These are phyloP conservation scores for Sebastes nivosus DNA, from an alignment of 2,797 vertebrate species.

Conservation along the genomic window DNA sequence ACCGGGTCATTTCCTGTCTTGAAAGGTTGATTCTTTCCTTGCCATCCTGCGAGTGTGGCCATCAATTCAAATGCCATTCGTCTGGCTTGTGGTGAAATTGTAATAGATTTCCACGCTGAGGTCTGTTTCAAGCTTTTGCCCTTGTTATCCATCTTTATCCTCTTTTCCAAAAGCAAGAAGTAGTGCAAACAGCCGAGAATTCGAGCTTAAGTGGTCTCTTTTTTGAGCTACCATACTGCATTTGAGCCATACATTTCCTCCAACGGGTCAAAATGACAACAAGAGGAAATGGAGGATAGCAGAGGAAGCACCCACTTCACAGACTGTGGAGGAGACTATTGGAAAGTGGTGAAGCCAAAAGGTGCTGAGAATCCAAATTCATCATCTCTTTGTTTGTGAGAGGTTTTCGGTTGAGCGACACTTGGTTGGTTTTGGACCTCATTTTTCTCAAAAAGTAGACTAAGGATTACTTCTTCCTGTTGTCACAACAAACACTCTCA, in stretches of 20 bases:
- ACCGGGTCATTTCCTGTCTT: constrained; percentile 59
- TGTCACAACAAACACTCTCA: neutral
- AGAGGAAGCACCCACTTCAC: neutral
- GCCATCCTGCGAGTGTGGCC: constrained; percentile 11
- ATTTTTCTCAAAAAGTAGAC: constrained; percentile 19
- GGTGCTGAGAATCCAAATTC: constrained; percentile 36
- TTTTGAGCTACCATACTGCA: constrained; percentile 6
- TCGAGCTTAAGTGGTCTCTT: constrained; percentile 12
- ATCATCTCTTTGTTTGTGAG: constrained; percentile 20
- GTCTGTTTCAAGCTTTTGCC: constrained; percentile 47
- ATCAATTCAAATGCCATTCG: constrained; percentile 52
- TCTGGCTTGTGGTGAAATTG: constrained; percentile 28
- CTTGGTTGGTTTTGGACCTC: neutral
- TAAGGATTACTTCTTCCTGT: neutral
- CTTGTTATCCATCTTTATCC: neutral
- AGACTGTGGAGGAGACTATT: constrained; percentile 3
- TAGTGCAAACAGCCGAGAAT: constrained; percentile 28
- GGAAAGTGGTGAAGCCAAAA: constrained; percentile 12
- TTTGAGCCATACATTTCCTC: constrained; percentile 33
- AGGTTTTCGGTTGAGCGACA: neutral
- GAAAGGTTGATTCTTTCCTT: constrained; percentile 52
- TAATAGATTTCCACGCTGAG: constrained; percentile 32
- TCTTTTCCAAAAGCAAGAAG: constrained; percentile 33
- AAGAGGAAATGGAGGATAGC: constrained; percentile 21
- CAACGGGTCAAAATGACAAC: constrained; percentile 22